Conservation (phyloP, 2,888 invertebrate genomes). For the Subacronicta megacephala region DNA sequence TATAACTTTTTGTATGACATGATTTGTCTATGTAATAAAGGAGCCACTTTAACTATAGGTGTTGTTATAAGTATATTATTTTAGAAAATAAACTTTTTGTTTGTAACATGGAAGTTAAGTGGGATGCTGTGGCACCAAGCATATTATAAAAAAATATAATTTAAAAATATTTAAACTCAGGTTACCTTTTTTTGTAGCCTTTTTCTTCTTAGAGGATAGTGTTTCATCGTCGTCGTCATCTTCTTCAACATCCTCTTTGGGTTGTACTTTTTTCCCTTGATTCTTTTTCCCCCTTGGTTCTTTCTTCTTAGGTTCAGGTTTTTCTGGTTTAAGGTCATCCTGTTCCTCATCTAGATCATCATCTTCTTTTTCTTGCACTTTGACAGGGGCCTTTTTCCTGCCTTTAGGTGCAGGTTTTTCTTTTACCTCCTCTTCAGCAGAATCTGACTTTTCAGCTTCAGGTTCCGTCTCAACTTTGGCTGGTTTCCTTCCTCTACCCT, state of each 20-base stretch:
- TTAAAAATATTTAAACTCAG: no score
- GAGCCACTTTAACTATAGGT: no score
- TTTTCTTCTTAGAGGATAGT: slow-evolving; percentile 71
- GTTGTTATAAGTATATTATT: no score
- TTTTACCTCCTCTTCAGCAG: slow-evolving; percentile 71
- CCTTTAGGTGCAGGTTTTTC: slow-evolving; percentile 63
- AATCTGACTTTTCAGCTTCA: slow-evolving; percentile 63
- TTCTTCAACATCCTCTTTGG: slow-evolving; percentile 72
- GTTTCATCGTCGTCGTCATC: slow-evolving; percentile 62
- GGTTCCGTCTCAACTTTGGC: slow-evolving; percentile 60
- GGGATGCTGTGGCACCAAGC: no score
- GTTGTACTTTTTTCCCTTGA: slow-evolving; percentile 71
- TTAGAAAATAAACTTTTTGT: no score
- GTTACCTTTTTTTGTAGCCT: slow-evolving; percentile 74
- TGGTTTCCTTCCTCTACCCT: slow-evolving; percentile 75
- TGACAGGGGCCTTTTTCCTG: slow-evolving; percentile 59
- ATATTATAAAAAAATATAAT: no score
- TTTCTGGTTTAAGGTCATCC: slow-evolving; percentile 61
- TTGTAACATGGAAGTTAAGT: no score
- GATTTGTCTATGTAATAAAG: no score
- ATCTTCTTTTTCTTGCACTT: slow-evolving; percentile 68
- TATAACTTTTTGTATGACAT: no score
- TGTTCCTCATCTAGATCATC: slow-evolving; percentile 64
- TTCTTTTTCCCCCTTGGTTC: slow-evolving; percentile 74
- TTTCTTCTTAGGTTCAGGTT: slow-evolving; percentile 76